Evolutionary conservation across 2,888 invertebrate species (phyloP), one percentile per base, ranked within the genome.

Genomic region (Sarcophaga carnaria): DNA sequence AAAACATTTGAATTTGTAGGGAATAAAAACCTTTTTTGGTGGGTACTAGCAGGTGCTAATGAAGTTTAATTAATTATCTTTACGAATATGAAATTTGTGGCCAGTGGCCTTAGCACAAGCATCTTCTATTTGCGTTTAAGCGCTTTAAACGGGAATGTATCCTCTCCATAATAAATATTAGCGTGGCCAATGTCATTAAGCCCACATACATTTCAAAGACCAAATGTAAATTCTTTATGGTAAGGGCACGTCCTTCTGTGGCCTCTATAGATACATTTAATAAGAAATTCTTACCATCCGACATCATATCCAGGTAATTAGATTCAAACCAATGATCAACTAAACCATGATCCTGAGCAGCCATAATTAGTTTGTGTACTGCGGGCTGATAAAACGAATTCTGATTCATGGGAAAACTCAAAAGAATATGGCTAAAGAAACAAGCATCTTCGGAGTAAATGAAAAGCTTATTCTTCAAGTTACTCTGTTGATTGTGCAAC

Each of bases 361-460:
- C 59, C 60, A 82, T 14, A 3, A 89, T 69, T 37, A 86, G 80
- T 2, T 66, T 12, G 12, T 88, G 71, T n/a, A 89, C 76, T 0
- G 84, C 6, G 1, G 22, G 49, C 8, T 78, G 81, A 64, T 86
- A 88, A 25, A 88, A 82, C 10, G 83, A 87, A 62, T 89, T 88
- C 45, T 80, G 82, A 2, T 87, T 71, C 64, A 89, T 20, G 0
- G 89, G 83, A 37, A 88, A 54, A 8, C 86, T 86, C 0, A 47
- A 0, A 14, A 87, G 10, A 11, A 76, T 37, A 14, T 72, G 66
- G 8, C 47, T 79, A 2, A 47, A 62, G 5, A 83, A 74, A 81
- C 54, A 89, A 14, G 60, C 76, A 25, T 76, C 74, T 20, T 47
- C 45, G 12, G 76, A 88, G 82, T 67, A 85, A 3, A 80, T 71